Base-by-base conservation (phyloP, 2,888 invertebrate genomes). In the Macrostomum cliftonense region DNA sequence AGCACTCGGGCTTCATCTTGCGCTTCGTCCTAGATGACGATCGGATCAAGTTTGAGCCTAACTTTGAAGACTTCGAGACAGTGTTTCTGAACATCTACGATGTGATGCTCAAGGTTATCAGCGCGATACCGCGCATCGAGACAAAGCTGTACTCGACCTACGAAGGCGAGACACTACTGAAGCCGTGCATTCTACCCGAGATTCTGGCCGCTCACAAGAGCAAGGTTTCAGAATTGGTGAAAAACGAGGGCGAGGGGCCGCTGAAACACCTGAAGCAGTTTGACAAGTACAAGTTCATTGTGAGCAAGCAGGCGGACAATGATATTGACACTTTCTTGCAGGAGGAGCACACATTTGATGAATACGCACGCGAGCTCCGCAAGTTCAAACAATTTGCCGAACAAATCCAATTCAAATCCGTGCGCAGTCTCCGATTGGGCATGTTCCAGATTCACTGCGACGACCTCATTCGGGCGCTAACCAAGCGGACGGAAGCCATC, bases 361-460 rank as follows among this genome's bases (percentile, higher is more conserved):
- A 73, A 37, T 70, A 71, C 56, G 59, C 62, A 49, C 64, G 67
- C 42, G 71, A 73, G 58, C 71, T 75, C 2, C 60, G 66, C 46
- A 68, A 71, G 49, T 75, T 72, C 58, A 67, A 73, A 53, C 58
- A 63, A 17, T 61, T 72, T 56, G 73, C 60, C 57, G 73, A 74
- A 60, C 74, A 73, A 48, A 74, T 76, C 50, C 65, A 62, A 16
- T 70, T 67, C 59, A 63, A 62, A 53, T 61, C 63, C 12, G 21
- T 43, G 17, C 42, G 51, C 21, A 20, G 28, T 9, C n/a, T 51
- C 16, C 19, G 79, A 16, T 79, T 83, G 61, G 86, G 85, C 11
- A 77, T 87, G 72, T 91, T 83, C 64, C 80, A 83, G 61, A 79
- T 89, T 65, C 80, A 84, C 66, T 77, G 88, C 49, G 78, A 76